Evolutionary conservation across 2,797 vertebrate species (phyloP).

Genomic region (Tokudaia muenninki): DNA sequence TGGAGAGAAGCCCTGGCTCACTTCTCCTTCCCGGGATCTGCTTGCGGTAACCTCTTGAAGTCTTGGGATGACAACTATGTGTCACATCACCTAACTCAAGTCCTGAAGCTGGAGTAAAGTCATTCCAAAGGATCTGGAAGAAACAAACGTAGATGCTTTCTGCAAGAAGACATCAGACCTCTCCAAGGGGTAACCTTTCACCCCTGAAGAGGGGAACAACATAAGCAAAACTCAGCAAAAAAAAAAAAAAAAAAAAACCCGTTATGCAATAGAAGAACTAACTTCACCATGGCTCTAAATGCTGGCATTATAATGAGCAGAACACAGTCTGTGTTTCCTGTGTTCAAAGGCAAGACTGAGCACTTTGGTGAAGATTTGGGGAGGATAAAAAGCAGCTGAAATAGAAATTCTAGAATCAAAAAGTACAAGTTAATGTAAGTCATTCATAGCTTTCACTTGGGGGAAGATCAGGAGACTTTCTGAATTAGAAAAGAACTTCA

Average conservation of each 20-base stretch:
- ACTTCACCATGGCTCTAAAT: background rate
- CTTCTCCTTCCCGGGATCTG: background rate
- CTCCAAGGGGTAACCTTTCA: background rate
- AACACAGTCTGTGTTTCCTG: background rate
- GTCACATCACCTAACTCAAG: background rate
- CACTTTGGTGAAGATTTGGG: background rate
- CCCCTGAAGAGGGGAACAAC: background rate
- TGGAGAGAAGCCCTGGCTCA: background rate
- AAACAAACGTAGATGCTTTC: constrained; percentile 8
- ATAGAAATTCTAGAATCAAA: constrained; percentile 22
- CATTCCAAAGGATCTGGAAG: background rate
- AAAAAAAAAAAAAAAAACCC: background rate
- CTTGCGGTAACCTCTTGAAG: background rate
- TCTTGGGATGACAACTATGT: background rate
- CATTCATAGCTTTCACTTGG: background rate
- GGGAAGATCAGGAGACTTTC: background rate
- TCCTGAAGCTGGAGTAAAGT: background rate
- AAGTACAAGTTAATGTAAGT: background rate
- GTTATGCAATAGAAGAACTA: constrained; percentile 1
- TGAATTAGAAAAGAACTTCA: constrained; percentile 29
- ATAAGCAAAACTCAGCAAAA: background rate
- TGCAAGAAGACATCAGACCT: background rate
- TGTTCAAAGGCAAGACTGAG: background rate
- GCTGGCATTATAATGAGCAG: background rate
- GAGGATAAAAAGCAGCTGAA: background rate